phyloP scores from a whole-genome alignment of 2,113 vertebrate species.

The Capreolus pygargus region DNA sequence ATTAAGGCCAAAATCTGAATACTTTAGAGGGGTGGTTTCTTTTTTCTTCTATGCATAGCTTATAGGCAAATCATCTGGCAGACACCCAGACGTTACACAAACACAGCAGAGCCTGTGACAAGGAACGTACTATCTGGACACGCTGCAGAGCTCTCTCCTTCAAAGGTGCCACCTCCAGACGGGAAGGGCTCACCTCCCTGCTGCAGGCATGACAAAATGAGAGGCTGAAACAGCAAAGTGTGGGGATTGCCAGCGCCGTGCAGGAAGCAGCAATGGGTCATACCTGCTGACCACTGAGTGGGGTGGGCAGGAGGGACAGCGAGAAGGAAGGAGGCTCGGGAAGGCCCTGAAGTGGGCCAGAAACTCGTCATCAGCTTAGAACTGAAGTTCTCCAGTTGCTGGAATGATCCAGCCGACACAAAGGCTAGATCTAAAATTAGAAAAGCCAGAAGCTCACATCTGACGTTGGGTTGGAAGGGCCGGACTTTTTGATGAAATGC shows the following conservation, averaged over 20 bases:
- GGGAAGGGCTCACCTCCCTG: background rate
- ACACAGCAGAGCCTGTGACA: background rate
- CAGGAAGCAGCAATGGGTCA: background rate
- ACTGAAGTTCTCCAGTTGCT: fast-evolving
- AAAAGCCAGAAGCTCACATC: background rate
- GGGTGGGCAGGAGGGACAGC: background rate
- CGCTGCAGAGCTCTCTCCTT: background rate
- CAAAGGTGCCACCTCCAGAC: background rate
- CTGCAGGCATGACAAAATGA: background rate
- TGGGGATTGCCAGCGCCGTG: background rate
- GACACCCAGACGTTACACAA: constrained; percentile 51
- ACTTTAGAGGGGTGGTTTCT: constrained; percentile 54
- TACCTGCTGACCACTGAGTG: background rate
- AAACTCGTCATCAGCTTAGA: background rate
- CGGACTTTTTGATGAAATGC: background rate
- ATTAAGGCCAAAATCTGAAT: constrained; percentile 67
- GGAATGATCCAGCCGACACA: background rate
- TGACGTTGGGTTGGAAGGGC: background rate
- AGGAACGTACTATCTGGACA: background rate
- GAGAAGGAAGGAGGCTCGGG: background rate
- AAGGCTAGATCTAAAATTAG: background rate
- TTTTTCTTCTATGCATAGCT: constrained; percentile 50
- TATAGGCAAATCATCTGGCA: constrained; percentile 59
- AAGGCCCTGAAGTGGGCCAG: background rate
- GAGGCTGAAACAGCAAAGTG: background rate